Percentiles rank a stretch among this genome's conserved stretches.
Conservation (phyloP, 2,113 vertebrate genomes). For the Rafetus swinhoei region DNA sequence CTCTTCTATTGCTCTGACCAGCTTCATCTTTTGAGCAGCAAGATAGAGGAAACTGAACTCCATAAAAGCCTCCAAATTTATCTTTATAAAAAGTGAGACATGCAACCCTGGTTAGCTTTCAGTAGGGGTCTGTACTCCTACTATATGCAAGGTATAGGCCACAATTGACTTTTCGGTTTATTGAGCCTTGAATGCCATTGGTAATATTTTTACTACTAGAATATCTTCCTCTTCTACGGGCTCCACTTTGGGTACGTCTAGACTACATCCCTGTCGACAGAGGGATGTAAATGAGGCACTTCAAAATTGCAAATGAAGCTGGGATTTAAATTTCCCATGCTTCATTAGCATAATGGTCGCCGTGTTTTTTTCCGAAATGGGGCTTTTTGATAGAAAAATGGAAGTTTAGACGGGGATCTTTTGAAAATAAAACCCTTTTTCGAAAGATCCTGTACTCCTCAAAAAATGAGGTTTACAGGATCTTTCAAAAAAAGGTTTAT, state of each 20-base stretch:
- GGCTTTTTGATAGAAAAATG: no score
- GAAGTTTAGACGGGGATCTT: no score
- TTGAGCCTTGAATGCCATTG: neutral
- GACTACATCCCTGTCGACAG: no score
- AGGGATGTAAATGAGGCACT: no score
- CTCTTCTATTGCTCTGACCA: rapidly evolving
- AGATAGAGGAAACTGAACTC: neutral
- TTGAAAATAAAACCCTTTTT: no score
- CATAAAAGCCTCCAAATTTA: neutral
- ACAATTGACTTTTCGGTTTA: neutral
- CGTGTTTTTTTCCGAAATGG: no score
- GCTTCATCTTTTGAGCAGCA: neutral
- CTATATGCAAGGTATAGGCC: neutral
- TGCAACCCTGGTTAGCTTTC: neutral
- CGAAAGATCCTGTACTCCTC: no score
- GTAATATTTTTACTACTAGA: neutral
- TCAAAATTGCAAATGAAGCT: no score
- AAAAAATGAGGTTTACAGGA: no score
- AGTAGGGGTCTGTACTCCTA: rapidly evolving
- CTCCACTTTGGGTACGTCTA: neutral
- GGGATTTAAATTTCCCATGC: no score
- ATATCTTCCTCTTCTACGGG: rapidly evolving
- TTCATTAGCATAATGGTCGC: no score
- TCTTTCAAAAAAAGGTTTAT: no score
- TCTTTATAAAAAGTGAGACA: neutral